phyloP scores from a whole-genome alignment of 2,888 invertebrate genomes.

The Acleris literana region DNA sequence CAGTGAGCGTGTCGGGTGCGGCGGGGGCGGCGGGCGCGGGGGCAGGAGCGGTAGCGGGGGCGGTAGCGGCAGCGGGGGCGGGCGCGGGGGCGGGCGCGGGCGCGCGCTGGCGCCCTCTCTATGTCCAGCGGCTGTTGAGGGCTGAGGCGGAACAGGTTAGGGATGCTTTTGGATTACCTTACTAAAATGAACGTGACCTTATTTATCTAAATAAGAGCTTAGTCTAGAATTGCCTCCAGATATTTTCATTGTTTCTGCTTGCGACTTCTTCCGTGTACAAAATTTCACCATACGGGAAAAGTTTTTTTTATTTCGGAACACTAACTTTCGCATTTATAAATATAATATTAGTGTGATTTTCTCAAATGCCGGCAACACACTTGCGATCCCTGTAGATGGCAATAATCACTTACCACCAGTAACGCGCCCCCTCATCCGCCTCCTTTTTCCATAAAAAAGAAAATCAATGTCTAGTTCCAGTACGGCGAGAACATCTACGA shows the following conservation, averaged over 20 bases:
- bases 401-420: no score
- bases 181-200: neutral
- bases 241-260: no score
- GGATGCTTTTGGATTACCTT: neutral
- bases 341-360: neutral
- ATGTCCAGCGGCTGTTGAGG: conserved; percentile 31
- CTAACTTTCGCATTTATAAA: no score
- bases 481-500: conserved; percentile 45
- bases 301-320: no score
- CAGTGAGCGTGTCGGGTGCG: conserved; percentile 33
- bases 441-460: no score
- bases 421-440: no score
- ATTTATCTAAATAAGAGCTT: no score
- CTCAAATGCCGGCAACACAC: no score
- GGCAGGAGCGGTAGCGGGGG: conserved; percentile 28
- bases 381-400: no score
- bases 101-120: conserved; percentile 38
- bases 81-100: conserved; percentile 30
- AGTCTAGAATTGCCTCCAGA: no score
- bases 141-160: conserved; percentile 23
- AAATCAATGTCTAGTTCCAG: neutral
- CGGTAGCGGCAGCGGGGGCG: conserved; percentile 28
- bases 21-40: conserved; percentile 31
- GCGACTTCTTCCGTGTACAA: no score
- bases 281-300: no score